Base-by-base conservation (phyloP, 64 coral and sea anemone genomes). In the Montipora foliosa region DNA sequence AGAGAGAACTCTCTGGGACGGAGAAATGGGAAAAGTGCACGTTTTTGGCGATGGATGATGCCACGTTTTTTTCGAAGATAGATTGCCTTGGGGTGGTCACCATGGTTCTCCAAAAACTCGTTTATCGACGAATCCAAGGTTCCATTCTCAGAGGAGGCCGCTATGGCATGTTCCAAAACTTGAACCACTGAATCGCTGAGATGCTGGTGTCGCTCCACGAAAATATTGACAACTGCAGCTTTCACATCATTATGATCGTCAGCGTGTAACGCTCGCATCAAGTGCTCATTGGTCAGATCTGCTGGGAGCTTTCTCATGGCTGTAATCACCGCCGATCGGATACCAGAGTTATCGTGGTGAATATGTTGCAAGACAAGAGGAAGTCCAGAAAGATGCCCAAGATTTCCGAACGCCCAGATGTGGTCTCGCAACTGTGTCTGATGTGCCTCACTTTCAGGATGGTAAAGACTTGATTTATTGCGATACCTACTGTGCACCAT, bases 371-470 rank as follows among this genome's bases (percentile, higher is more conserved):
- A 61, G 76, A 99, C 94, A 8, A 94, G 84, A 6, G 91, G 79
- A 76, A 99, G 81, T 48, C 91, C 95, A 66, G 94, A 94, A 47
- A 72, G 78, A 81, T 99, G 97, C 37, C 97, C 97, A 16, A 99
- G 89, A 76, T 99, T 99, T 16, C 97, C 95, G 72, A 99, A 96
- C 19, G 97, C 97, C 97, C 97, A 99, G 61, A 99, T 94, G 66
- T 99, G 94, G 79, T 92, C 90, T 44, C 92, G 87, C 21, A 99
- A 79, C 52, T 92, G 96, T 5, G 83, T 53, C 62, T 99, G 94
- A 12, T 94, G 92, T 4, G 93, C 89, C 16, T 78, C 53, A 60
- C 94, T 99, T 8, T 99, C 97, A 17, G 95, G 92, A 74, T 96
- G 81, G 51, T 99, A 88, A 61, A 96, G 44, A 62, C 73, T 89